Conservation (phyloP, 2,888 invertebrate species). For the Drosophila subsilvestris region DNA sequence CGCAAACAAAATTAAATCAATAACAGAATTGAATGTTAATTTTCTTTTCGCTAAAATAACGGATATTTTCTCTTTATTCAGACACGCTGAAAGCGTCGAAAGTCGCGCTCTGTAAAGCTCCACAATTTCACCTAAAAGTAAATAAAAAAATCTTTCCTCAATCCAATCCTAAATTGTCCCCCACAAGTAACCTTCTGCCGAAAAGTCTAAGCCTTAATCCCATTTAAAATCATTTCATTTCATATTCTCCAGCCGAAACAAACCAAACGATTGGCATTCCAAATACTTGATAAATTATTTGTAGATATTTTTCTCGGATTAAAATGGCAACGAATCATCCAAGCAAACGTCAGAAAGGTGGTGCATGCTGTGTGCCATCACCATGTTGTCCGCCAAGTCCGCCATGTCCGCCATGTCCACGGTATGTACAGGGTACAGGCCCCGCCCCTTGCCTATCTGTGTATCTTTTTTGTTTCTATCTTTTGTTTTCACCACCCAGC, state of each 20-base stretch:
- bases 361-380: slow-evolving; percentile 24
- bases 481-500: too few relatives aligned
- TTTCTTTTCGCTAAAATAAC: too few relatives aligned
- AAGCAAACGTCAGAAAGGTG: slow-evolving; percentile 35
- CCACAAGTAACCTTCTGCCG: background rate
- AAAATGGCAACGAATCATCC: background rate
- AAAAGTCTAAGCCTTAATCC: background rate
- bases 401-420: background rate
- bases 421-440: background rate
- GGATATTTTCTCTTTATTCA: too few relatives aligned
- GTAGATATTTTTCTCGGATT: background rate
- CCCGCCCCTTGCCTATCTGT: too few relatives aligned
- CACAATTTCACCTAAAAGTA: background rate
- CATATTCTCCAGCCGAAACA: background rate
- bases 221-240: background rate
- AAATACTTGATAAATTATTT: background rate
- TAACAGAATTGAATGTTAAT: too few relatives aligned
- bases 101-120: too few relatives aligned
- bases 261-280: background rate
- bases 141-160: background rate
- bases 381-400: background rate
- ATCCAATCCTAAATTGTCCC: background rate
- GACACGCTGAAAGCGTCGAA: too few relatives aligned
- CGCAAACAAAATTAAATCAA: too few relatives aligned
- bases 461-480: too few relatives aligned